phyloP scores from a whole-genome alignment of 2,888 invertebrate species.

The Habrosyne pyritoides region DNA sequence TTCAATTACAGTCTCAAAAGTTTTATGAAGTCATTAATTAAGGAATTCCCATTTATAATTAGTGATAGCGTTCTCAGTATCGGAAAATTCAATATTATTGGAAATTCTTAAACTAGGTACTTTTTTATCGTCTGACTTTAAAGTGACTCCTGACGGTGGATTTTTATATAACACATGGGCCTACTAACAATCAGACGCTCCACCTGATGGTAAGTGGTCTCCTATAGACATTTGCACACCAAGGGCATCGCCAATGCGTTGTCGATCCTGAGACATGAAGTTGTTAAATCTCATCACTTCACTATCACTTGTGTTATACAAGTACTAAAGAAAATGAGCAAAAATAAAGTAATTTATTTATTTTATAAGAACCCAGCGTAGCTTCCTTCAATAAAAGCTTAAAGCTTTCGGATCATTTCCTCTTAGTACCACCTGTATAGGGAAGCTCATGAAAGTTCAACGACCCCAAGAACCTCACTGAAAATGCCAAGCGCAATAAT shows the following conservation, averaged over 20 bases:
- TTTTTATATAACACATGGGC: background rate
- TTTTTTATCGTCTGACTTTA: background rate
- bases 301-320: too few relatives aligned
- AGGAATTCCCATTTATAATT: background rate
- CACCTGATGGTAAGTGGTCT: too few relatives aligned
- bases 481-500: conserved; percentile 36
- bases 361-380: background rate
- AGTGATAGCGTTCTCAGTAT: background rate
- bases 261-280: too few relatives aligned
- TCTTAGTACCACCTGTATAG: background rate
- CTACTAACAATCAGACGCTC: too few relatives aligned
- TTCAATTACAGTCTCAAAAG: background rate
- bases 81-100: conserved; percentile 2
- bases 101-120: background rate
- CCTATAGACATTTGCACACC: too few relatives aligned
- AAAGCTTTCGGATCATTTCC: background rate
- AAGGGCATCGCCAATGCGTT: too few relatives aligned
- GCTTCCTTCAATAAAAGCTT: background rate
- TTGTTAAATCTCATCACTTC: too few relatives aligned
- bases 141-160: too few relatives aligned
- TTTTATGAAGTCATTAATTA: background rate
- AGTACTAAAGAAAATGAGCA: too few relatives aligned
- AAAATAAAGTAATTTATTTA: too few relatives aligned
- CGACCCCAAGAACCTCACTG: conserved; percentile 36
- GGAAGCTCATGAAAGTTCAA: conserved; percentile 30